Percentiles rank a stretch among this genome's conserved stretches.
These are phyloP conservation scores for Invenusta paracnida DNA, from an alignment of 2,888 invertebrate genomes.

Conservation along the genomic window DNA sequence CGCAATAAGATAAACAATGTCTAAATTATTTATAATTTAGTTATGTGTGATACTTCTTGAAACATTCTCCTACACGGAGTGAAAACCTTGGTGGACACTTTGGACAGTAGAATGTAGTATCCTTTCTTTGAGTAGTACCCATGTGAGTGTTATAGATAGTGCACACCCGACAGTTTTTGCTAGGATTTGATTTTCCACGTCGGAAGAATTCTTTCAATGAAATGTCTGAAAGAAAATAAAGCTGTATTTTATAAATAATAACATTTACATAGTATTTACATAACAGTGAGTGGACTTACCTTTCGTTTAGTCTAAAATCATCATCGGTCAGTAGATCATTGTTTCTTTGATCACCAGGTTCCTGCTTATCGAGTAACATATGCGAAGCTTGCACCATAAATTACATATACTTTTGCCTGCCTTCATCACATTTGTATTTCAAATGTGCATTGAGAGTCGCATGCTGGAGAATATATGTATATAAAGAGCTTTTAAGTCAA, in stretches of 20 bases:
- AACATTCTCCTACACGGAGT: not conserved
- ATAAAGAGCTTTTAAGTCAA: conserved; percentile 22
- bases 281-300: not conserved
- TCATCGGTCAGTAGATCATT: not conserved
- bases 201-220: not conserved
- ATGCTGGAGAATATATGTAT: conserved; percentile 25
- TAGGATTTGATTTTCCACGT: not conserved
- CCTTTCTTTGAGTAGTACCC: not conserved
- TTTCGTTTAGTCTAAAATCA: not conserved
- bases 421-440: not conserved
- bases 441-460: conserved; percentile 14
- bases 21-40: not conserved
- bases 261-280: not conserved
- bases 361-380: not conserved
- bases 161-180: conserved; percentile 2
- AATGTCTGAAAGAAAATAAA: not conserved
- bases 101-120: not conserved
- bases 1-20: not conserved
- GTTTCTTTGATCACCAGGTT: not conserved
- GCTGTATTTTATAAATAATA: not conserved
- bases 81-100: not conserved
- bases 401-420: not conserved
- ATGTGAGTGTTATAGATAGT: not conserved
- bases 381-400: not conserved
- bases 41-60: not conserved